Base-by-base conservation (phyloP, 2,113 vertebrate genomes). In the Anolis carolinensis region DNA sequence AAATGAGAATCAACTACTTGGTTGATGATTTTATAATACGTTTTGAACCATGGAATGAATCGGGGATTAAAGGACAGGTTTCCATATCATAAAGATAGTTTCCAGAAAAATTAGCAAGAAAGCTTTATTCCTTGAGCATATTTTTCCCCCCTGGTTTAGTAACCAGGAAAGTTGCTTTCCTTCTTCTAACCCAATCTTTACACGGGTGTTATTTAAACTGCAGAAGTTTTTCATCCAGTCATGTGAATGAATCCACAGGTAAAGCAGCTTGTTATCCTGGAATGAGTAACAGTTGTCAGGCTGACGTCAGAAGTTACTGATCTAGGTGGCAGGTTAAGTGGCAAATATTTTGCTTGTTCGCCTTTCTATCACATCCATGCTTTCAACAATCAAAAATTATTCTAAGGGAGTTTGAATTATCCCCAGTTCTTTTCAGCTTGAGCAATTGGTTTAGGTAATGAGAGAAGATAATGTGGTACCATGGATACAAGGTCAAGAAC, bases 231-330 rank as follows among this genome's bases (percentile, higher is more conserved):
- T 52, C 25, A 9, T 67, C 25, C 72, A 63, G 32, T 71, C 44
- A 85, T 13, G 71, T 79, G 34, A 73, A n/a, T 79, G 55, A 86
- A 71, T n/a, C 44, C 39, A 75, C 39, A 77, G 44, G 23, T 30
- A 84, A 67, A 70, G 44, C 74, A 68, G 3, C 9, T 9, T 68
- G 4, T 30, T 81, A 48, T 23, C 25, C 62, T 18, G 18, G 39
- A 5, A 10, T 1, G 32, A 70, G 18, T 32, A 52, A 5, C 80
- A 71, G 11, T 39, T 83, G 25, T 27, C 16, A 52, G 63, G 34
- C 50, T 74, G 25, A 27, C 9, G 10, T 59, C 16, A 59, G 70
- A 34, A 73, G 14, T 83, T 59, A 13, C 48, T 39, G 25, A 55
- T 27, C 32, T 13, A 55, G n/a, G 14, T 65, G 63, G 59, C 65